Conservation (phyloP, 2,113 vertebrate genomes). For the Phoenicopterus ruber region DNA sequence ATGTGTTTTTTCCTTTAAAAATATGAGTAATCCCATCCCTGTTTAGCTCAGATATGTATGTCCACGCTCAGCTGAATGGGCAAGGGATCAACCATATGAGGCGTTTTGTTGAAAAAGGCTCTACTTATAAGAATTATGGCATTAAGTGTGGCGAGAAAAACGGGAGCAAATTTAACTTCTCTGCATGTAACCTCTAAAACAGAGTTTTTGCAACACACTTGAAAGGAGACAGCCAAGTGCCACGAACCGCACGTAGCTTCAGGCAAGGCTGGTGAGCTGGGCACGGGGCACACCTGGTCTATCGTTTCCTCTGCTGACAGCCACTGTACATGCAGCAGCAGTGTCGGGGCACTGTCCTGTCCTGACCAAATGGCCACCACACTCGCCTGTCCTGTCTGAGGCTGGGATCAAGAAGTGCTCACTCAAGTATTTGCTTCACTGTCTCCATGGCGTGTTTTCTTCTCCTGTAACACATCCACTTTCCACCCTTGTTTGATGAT, state of each 20-base stretch:
- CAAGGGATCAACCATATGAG: neutral
- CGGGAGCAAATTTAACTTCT: neutral
- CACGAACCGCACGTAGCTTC: rapidly evolving
- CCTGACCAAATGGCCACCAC: rapidly evolving
- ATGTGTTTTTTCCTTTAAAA: neutral
- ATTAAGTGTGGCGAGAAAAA: neutral
- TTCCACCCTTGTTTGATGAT: neutral
- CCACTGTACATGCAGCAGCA: neutral
- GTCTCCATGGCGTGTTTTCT: rapidly evolving
- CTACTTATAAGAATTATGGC: neutral
- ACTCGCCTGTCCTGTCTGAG: rapidly evolving
- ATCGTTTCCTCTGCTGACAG: rapidly evolving
- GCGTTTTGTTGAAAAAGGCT: neutral
- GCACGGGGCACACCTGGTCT: rapidly evolving
- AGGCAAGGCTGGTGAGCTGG: neutral
- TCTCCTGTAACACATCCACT: rapidly evolving
- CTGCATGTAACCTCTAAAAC: neutral
- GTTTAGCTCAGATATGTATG: neutral
- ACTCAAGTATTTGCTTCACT: neutral
- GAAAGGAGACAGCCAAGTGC: neutral
- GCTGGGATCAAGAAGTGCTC: neutral
- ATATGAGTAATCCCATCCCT: neutral
- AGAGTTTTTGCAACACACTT: neutral
- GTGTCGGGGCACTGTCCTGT: no score
- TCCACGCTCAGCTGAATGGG: neutral